phyloP scores from a whole-genome alignment of 2,888 invertebrate genomes.

The Stomorhina lunata region DNA sequence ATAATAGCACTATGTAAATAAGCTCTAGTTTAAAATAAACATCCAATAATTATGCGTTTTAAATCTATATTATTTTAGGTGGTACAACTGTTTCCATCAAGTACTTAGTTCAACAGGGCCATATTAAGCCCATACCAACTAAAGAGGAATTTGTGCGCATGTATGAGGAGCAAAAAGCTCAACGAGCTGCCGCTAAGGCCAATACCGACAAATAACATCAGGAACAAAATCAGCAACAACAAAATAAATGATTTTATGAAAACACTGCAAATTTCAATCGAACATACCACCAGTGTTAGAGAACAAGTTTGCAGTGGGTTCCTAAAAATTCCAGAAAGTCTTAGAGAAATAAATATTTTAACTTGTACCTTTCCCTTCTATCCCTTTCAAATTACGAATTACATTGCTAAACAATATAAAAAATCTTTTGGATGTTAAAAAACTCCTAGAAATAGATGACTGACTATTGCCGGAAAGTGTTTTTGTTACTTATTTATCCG shows the following conservation, averaged over 20 bases:
- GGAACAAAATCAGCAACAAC: slow-evolving; percentile 26
- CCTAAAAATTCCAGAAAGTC: background rate
- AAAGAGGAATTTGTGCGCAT: slow-evolving; percentile 84
- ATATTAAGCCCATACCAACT: slow-evolving; percentile 90
- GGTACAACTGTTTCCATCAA: slow-evolving; percentile 93
- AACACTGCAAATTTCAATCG: slow-evolving; percentile 52
- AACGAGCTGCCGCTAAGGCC: slow-evolving; percentile 72
- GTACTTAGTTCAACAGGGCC: slow-evolving; percentile 88
- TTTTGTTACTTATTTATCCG: slow-evolving; percentile 5
- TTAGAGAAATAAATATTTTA: background rate
- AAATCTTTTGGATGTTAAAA: background rate
- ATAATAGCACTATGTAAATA: too few relatives aligned
- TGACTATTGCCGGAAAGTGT: background rate
- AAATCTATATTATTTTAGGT: slow-evolving; percentile 82
- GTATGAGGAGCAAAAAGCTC: slow-evolving; percentile 81
- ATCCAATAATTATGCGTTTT: background rate
- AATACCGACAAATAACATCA: slow-evolving; percentile 33
- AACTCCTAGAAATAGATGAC: background rate
- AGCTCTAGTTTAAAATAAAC: too few relatives aligned
- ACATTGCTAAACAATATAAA: background rate
- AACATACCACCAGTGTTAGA: background rate
- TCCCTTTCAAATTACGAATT: background rate
- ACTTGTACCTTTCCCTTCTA: background rate
- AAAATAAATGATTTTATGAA: slow-evolving; percentile 50
- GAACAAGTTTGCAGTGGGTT: slow-evolving; percentile 21